These are phyloP conservation scores for Oceanodroma tethys DNA, from an alignment of 2,113 vertebrate genomes.

Conservation along the genomic window DNA sequence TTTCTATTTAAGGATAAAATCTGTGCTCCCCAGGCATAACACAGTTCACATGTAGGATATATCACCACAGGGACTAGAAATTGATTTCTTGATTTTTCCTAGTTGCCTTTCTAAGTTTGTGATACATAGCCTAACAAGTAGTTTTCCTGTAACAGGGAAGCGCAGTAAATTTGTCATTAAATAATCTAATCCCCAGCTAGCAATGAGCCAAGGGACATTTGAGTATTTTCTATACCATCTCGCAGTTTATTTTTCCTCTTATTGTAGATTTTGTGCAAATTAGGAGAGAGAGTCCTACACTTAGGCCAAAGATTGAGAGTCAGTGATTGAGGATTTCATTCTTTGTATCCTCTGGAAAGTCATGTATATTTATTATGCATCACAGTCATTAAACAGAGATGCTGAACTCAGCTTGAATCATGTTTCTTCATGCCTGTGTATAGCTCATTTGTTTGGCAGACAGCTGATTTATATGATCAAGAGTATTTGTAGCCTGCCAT, in stretches of 20 bases:
- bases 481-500: background rate
- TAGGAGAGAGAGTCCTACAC: accelerated
- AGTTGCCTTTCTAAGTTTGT: background rate
- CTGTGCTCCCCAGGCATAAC: background rate
- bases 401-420: background rate
- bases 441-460: background rate
- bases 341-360: background rate
- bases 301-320: background rate
- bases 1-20: slow-evolving; percentile 29
- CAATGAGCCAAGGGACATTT: background rate
- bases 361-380: background rate
- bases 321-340: background rate
- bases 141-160: background rate
- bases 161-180: background rate
- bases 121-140: background rate
- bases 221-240: background rate
- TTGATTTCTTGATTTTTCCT: slow-evolving; percentile 25
- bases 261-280: background rate
- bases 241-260: background rate
- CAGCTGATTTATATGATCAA: background rate
- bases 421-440: background rate
- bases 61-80: background rate
- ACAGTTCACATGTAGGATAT: background rate
- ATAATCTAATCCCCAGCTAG: background rate
- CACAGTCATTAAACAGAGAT: background rate